Evolutionary conservation across 1,140 invertebrate species (phyloP).

Genomic region (Aphidius ervi): DNA sequence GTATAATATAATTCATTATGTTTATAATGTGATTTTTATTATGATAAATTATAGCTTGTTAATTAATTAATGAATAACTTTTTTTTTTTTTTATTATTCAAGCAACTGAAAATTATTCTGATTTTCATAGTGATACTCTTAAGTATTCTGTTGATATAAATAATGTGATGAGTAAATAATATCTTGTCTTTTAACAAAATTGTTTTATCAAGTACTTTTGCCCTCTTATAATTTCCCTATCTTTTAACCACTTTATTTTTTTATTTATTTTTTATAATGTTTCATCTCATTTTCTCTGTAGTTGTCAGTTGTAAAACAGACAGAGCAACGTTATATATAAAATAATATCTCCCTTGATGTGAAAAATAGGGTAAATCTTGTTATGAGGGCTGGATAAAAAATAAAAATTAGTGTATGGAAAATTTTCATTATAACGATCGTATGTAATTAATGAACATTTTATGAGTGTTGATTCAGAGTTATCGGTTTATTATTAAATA

Average conservation of each 20-base stretch:
- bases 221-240: neutral
- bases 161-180: too few species aligned
- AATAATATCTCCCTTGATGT: constrained; percentile 26
- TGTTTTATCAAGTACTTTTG: neutral
- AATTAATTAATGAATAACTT: too few species aligned
- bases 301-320: constrained; percentile 14
- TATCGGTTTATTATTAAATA: constrained; percentile 32
- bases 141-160: too few species aligned
- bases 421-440: constrained; percentile 42
- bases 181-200: too few species aligned
- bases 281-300: neutral
- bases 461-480: constrained; percentile 36
- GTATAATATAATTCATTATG: too few species aligned
- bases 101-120: too few species aligned
- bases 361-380: constrained; percentile 40
- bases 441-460: constrained; percentile 41
- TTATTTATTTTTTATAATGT: too few species aligned
- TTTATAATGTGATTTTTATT: too few species aligned
- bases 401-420: constrained; percentile 43
- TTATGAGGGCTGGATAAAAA: constrained; percentile 29
- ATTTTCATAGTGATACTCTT: too few species aligned
- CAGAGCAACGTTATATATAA: constrained; percentile 4
- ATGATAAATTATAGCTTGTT: too few species aligned
- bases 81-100: too few species aligned
- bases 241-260: neutral